Conservation (phyloP, 2,888 invertebrate species). For the Oscheius onirici region DNA sequence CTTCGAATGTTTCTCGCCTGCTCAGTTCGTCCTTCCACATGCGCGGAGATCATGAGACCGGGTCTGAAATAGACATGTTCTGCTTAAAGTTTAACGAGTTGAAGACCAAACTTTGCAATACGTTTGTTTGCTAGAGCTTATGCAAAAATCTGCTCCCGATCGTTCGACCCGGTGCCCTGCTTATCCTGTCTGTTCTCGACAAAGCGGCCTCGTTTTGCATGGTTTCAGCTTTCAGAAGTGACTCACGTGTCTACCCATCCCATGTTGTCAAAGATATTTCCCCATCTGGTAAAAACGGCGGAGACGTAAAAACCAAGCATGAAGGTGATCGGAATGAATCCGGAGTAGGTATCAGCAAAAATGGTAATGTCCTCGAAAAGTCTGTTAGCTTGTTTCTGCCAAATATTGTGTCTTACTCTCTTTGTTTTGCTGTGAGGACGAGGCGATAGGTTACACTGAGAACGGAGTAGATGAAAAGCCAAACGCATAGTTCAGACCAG, state of each 20-base stretch:
- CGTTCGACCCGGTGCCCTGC: too few relatives aligned
- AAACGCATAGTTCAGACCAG: conserved; percentile 60
- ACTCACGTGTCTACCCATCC: conserved; percentile 69
- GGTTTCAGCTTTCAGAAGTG: neutral
- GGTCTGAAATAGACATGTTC: conserved; percentile 47
- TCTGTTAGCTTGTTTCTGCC: neutral
- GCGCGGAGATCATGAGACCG: conserved; percentile 60
- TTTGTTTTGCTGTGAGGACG: conserved; percentile 48
- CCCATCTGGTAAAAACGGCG: conserved; percentile 63
- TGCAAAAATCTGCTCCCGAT: neutral
- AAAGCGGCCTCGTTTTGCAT: neutral
- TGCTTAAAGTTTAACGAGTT: neutral
- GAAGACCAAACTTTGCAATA: neutral
- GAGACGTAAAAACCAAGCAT: conserved; percentile 70
- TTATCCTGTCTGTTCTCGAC: neutral
- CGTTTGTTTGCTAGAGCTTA: neutral
- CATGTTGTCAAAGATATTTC: conserved; percentile 65
- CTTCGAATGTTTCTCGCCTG: conserved; percentile 10
- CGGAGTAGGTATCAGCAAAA: conserved; percentile 66
- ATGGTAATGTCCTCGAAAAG: conserved; percentile 65
- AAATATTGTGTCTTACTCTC: conserved; percentile 45
- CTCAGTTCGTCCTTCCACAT: conserved; percentile 49
- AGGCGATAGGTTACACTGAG: conserved; percentile 53
- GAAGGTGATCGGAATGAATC: conserved; percentile 67
- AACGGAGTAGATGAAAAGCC: conserved; percentile 56